Conservation (phyloP, 2,888 invertebrate species). For the Macropis europaea region DNA sequence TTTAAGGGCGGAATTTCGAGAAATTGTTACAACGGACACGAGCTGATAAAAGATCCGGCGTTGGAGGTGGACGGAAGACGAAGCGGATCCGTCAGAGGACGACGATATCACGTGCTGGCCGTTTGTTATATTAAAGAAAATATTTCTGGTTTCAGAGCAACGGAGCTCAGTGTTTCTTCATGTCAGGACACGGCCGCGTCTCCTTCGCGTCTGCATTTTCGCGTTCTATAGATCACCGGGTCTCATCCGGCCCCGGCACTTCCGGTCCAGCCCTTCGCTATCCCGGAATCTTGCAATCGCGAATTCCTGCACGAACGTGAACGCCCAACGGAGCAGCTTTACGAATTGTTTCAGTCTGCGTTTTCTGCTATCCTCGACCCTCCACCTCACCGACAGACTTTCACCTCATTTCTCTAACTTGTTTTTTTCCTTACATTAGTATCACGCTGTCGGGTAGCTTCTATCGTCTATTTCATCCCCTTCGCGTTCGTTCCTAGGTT, state of each 20-base stretch:
- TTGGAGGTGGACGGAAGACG: too few relatives aligned
- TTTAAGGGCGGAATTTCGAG: too few relatives aligned
- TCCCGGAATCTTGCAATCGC: conserved; percentile 74
- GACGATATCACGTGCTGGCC: conserved; percentile 25
- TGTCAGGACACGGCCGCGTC: conserved; percentile 6
- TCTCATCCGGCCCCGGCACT: conserved; percentile 8
- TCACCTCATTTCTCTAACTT: not conserved
- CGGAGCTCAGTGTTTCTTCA: not conserved
- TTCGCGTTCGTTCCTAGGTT: too few relatives aligned
- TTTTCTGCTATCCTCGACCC: not conserved
- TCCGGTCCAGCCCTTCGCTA: conserved; percentile 25
- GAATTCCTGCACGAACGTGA: conserved; percentile 74
- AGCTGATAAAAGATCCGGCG: conserved; percentile 9
- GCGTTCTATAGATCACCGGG: conserved; percentile 34
- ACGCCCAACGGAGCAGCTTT: conserved; percentile 60
- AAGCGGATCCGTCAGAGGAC: not conserved
- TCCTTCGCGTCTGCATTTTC: conserved; percentile 21
- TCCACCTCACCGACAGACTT: not conserved
- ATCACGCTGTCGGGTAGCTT: not conserved
- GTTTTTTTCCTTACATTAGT: not conserved
- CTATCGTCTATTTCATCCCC: too few relatives aligned
- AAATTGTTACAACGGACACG: too few relatives aligned
- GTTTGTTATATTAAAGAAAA: conserved; percentile 32
- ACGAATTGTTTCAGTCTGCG: conserved; percentile 62
- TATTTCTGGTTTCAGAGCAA: conserved; percentile 33